Evolutionary conservation across 2,797 vertebrate species (phyloP).

Genomic region (Oryzias sinensis): DNA sequence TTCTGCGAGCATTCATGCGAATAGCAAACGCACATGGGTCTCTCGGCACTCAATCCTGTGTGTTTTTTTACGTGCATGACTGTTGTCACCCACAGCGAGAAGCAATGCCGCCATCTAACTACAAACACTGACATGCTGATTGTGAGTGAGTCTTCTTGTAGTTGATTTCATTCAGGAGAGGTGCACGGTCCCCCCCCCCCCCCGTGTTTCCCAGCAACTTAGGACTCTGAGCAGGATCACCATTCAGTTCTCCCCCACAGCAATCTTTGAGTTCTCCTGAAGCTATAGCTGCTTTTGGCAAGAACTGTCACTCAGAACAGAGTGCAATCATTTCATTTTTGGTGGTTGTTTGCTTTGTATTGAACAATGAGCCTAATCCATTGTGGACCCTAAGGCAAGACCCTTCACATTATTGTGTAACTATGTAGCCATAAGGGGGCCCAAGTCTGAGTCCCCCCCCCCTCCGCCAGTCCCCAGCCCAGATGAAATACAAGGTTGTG

Average conservation of each 20-base stretch:
- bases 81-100: constrained; percentile 31
- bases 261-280: constrained; percentile 13
- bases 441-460: too few species aligned
- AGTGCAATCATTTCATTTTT: too few species aligned
- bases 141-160: constrained; percentile 59
- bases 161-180: constrained; percentile 54
- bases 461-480: too few species aligned
- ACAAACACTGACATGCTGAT: constrained; percentile 69
- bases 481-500: too few species aligned
- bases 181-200: constrained; percentile 22
- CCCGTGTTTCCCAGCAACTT: constrained; percentile 23
- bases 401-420: too few species aligned
- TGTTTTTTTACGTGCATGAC: constrained; percentile 27
- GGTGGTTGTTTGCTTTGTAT: too few species aligned
- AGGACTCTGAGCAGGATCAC: constrained; percentile 24
- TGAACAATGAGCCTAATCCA: too few species aligned
- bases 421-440: too few species aligned
- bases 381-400: too few species aligned
- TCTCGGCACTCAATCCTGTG: constrained; percentile 19
- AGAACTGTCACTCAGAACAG: background rate
- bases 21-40: constrained; percentile 10
- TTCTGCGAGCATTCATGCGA: constrained; percentile 5
- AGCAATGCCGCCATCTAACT: constrained; percentile 60
- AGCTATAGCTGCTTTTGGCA: background rate
- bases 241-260: constrained; percentile 15